Evolutionary conservation across 1,140 invertebrate genomes (phyloP).

Genomic region (Potamilus streckersoni): DNA sequence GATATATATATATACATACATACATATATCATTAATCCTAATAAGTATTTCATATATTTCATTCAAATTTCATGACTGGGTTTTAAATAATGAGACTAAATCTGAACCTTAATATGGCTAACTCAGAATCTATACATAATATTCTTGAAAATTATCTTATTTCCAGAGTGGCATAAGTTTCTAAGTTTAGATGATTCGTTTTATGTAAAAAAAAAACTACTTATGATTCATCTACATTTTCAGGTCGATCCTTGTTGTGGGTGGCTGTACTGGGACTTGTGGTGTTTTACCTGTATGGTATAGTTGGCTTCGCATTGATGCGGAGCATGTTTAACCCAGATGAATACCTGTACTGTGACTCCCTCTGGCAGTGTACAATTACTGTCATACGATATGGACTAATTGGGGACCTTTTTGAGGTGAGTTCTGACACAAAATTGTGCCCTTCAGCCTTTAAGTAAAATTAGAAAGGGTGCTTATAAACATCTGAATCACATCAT

Average conservation of each 20-base stretch:
- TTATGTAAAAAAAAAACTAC: not conserved
- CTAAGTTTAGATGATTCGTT: too few species aligned
- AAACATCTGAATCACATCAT: too few species aligned
- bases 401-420: conserved; percentile 66
- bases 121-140: too few species aligned
- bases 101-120: too few species aligned
- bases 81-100: too few species aligned
- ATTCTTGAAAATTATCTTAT: too few species aligned
- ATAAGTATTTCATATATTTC: too few species aligned
- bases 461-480: too few species aligned
- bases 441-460: not conserved
- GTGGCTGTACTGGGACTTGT: conserved; percentile 65
- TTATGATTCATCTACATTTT: conserved; percentile 7
- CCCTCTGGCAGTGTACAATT: conserved; percentile 66
- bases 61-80: too few species aligned
- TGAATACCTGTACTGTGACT: conserved; percentile 61
- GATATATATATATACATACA: too few species aligned
- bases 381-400: conserved; percentile 66
- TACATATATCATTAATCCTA: too few species aligned
- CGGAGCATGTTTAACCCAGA: conserved; percentile 63
- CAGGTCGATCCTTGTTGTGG: conserved; percentile 66
- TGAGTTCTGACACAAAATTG: conserved; percentile 31
- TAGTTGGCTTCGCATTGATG: conserved; percentile 66
- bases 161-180: too few species aligned
- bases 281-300: conserved; percentile 67